phyloP scores from a whole-genome alignment of 2,797 vertebrate species.

The Champsocephalus esox region DNA sequence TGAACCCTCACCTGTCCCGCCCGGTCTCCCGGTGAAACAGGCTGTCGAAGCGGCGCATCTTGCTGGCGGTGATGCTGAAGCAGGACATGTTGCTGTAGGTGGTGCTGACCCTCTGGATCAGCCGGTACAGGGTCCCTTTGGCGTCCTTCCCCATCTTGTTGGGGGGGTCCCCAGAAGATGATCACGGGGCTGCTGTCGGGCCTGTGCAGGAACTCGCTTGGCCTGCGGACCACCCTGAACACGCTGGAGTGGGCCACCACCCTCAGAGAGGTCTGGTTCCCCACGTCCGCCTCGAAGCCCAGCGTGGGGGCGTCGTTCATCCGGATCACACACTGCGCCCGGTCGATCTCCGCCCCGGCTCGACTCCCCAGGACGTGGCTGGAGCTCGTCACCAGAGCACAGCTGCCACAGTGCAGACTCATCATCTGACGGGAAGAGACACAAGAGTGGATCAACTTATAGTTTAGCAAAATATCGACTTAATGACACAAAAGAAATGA shows the following conservation, averaged over 20 bases:
- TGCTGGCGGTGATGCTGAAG: constrained; percentile 87
- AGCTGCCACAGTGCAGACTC: constrained; percentile 88
- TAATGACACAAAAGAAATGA: no score
- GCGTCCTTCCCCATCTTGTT: constrained; percentile 91
- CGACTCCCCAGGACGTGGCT: constrained; percentile 92
- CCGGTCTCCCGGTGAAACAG: constrained; percentile 95
- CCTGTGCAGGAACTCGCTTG: constrained; percentile 91
- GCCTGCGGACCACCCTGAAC: constrained; percentile 89
- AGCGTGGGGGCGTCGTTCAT: constrained; percentile 97
- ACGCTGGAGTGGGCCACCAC: constrained; percentile 98
- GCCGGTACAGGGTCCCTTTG: constrained; percentile 87
- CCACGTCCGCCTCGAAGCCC: constrained; percentile 89
- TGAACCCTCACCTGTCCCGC: constrained; percentile 88
- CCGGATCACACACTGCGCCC: constrained; percentile 92
- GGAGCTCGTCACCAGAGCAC: constrained; percentile 94
- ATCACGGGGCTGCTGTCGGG: constrained; percentile 83
- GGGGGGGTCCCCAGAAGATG: constrained; percentile 95
- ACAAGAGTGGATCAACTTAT: background rate
- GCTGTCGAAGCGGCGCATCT: constrained; percentile 93
- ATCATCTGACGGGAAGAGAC: constrained; percentile 83
- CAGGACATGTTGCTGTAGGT: constrained; percentile 89
- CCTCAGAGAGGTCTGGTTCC: constrained; percentile 92
- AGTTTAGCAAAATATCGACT: no score
- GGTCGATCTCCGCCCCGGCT: constrained; percentile 89
- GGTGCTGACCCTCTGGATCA: constrained; percentile 91